Evolutionary conservation across 2,797 vertebrate genomes (phyloP).

Genomic region (Hybognathus amarus): DNA sequence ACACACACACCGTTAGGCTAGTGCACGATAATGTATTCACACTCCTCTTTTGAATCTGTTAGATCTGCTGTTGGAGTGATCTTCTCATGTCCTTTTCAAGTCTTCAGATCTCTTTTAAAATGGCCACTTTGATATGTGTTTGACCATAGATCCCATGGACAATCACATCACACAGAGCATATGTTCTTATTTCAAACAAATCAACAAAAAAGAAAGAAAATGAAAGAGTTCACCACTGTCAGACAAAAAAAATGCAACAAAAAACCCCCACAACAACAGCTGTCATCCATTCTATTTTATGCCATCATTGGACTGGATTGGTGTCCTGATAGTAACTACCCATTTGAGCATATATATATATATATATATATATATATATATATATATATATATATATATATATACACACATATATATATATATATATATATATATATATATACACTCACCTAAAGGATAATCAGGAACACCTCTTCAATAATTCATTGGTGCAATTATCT

Average conservation of each 20-base stretch:
- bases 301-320: background rate
- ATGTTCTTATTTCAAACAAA: conserved; percentile 47
- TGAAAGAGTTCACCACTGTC: conserved; percentile 34
- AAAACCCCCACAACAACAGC: background rate
- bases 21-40: conserved; percentile 54
- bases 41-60: conserved; percentile 45
- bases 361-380: too few species aligned
- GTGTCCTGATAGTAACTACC: background rate
- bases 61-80: conserved; percentile 54
- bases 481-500: too few species aligned
- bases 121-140: conserved; percentile 56
- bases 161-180: conserved; percentile 54
- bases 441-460: too few species aligned
- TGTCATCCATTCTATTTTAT: conserved; percentile 10
- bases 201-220: conserved; percentile 36
- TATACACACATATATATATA: too few species aligned
- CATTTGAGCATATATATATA: too few species aligned
- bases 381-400: too few species aligned
- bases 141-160: conserved; percentile 52
- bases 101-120: conserved; percentile 57
- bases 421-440: too few species aligned
- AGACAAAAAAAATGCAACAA: background rate
- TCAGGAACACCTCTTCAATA: too few species aligned
- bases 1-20: conserved; percentile 10
- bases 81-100: conserved; percentile 54